phyloP scores from a whole-genome alignment of 2,888 invertebrate genomes.

The Odontothrips loti region DNA sequence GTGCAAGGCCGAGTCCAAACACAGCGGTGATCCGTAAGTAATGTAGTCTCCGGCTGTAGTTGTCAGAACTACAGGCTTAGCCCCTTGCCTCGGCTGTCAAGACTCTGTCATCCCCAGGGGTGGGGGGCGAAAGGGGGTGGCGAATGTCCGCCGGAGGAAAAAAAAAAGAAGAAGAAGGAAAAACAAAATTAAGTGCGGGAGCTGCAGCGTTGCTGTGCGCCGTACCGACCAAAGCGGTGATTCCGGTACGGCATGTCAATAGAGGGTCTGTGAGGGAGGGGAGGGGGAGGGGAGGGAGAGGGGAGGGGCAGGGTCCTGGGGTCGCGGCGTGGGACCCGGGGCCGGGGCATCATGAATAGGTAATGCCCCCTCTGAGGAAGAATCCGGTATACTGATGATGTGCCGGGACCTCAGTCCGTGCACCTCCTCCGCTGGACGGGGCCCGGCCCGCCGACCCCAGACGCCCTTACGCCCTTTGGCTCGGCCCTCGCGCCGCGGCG shows the following conservation, averaged over 20 bases:
- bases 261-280: neutral
- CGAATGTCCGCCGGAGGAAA: too few relatives aligned
- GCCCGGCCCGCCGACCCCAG: neutral
- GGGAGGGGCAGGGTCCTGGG: neutral
- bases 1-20: too few relatives aligned
- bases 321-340: neutral
- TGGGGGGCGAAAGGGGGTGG: too few relatives aligned
- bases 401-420: neutral
- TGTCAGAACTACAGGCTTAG: too few relatives aligned
- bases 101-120: too few relatives aligned
- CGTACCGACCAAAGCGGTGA: neutral
- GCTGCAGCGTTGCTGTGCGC: too few relatives aligned
- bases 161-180: too few relatives aligned
- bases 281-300: neutral
- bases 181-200: too few relatives aligned
- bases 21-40: too few relatives aligned
- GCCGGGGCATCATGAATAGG: conserved; percentile 4
- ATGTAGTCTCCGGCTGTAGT: too few relatives aligned
- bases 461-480: neutral
- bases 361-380: conserved; percentile 6
- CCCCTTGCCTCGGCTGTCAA: too few relatives aligned
- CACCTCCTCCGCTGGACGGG: neutral
- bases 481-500: neutral
- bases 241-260: neutral
- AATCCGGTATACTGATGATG: conserved; percentile 11